Percentiles rank a stretch among this genome's conserved stretches.
phyloP scores from a whole-genome alignment of 2,888 invertebrate species.

The Drosophila quinaria region DNA sequence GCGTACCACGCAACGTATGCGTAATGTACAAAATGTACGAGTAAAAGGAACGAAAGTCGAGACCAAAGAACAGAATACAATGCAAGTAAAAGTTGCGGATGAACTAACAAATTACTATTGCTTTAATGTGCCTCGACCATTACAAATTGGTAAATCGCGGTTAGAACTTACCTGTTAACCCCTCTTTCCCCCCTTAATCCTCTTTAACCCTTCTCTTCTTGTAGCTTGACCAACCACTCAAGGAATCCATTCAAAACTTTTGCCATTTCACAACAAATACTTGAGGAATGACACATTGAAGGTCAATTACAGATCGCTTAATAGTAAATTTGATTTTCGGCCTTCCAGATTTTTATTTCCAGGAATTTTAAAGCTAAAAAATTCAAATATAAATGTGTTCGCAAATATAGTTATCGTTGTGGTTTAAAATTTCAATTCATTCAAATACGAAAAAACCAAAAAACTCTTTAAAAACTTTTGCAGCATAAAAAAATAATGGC shows the following conservation, averaged over 20 bases:
- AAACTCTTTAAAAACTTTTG: no score
- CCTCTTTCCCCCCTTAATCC: background rate
- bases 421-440: no score
- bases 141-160: conserved; percentile 54
- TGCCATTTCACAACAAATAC: conserved; percentile 6
- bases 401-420: background rate
- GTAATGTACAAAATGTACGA: conserved; percentile 47
- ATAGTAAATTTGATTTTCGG: background rate
- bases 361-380: background rate
- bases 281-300: background rate
- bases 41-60: conserved; percentile 1
- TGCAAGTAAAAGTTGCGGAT: conserved; percentile 27
- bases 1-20: conserved; percentile 61
- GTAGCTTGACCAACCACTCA: conserved; percentile 13
- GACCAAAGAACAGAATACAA: conserved; percentile 10
- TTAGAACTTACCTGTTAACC: conserved; percentile 8
- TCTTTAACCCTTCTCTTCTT: no score
- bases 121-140: conserved; percentile 43
- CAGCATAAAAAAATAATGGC: no score
- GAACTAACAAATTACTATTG: conserved; percentile 48
- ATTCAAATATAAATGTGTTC: background rate
- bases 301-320: background rate
- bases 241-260: conserved; percentile 1
- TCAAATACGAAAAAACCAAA: no score
- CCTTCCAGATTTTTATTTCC: background rate